phyloP scores from a whole-genome alignment of 1,140 invertebrate species.

The Drosophila sturtevanti region DNA sequence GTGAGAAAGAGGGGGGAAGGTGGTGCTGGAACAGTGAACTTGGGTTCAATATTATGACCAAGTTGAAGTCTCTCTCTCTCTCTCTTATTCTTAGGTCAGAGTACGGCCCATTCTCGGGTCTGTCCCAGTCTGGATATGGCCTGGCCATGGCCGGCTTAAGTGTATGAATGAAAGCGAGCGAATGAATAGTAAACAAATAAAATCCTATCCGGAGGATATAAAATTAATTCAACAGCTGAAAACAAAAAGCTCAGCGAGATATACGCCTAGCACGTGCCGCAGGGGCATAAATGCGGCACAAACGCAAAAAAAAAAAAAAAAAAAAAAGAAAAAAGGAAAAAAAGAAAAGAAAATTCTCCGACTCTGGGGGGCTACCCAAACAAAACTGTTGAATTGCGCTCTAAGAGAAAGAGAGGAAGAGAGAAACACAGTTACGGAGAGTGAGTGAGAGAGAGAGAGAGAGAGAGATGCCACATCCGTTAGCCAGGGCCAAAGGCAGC shows the following conservation, averaged over 20 bases:
- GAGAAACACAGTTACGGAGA: too few relatives aligned
- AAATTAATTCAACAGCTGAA: slow-evolving; percentile 33
- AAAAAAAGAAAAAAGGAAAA: neutral
- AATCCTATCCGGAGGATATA: slow-evolving; percentile 33
- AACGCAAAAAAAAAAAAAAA: neutral
- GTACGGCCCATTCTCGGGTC: neutral
- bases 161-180: slow-evolving; percentile 20
- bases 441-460: too few relatives aligned
- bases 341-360: neutral
- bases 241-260: slow-evolving; percentile 28
- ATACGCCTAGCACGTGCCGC: slow-evolving; percentile 24
- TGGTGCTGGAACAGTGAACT: neutral
- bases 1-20: too few relatives aligned
- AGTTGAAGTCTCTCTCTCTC: neutral
- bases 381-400: slow-evolving; percentile 19
- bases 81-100: neutral
- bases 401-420: too few relatives aligned
- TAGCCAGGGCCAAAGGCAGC: slow-evolving; percentile 10
- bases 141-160: slow-evolving; percentile 14
- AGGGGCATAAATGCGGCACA: slow-evolving; percentile 18
- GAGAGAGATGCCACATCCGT: slow-evolving; percentile 4
- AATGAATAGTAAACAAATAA: slow-evolving; percentile 33
- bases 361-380: slow-evolving; percentile 3
- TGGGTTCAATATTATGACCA: slow-evolving; percentile 2
- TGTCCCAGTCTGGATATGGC: neutral